phyloP scores from a whole-genome alignment of 2,113 vertebrate species.

The Amia ocellicauda region DNA sequence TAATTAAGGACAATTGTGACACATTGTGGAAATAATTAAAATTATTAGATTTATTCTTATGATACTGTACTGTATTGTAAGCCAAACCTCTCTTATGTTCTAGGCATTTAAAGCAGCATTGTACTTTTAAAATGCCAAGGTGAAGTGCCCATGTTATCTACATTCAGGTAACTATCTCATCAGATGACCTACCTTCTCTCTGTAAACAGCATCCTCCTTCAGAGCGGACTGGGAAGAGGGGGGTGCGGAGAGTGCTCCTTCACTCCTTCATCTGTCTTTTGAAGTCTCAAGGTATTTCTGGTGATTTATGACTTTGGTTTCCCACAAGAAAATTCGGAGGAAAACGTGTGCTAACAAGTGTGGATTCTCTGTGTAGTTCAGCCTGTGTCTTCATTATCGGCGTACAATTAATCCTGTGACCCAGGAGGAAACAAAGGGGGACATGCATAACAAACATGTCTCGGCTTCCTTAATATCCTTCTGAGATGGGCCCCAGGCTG shows the following conservation, averaged over 20 bases:
- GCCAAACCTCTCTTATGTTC: not conserved
- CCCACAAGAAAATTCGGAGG: conserved; percentile 51
- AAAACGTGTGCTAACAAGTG: conserved; percentile 38
- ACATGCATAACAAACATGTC: not conserved
- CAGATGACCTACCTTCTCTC: conserved; percentile 28
- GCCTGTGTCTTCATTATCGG: conserved; percentile 55
- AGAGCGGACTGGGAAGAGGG: conserved; percentile 16
- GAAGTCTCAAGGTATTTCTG: conserved; percentile 32
- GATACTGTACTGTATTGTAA: too few relatives aligned
- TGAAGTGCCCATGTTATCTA: conserved; percentile 18
- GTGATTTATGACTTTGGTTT: conserved; percentile 50
- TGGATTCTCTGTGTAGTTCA: conserved; percentile 52
- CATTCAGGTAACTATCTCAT: conserved; percentile 12
- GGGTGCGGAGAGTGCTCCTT: conserved; percentile 24
- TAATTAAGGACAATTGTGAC: too few relatives aligned
- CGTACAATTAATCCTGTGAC: conserved; percentile 43
- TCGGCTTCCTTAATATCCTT: too few relatives aligned
- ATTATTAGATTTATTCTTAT: too few relatives aligned
- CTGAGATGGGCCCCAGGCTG: too few relatives aligned
- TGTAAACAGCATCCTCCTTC: not conserved
- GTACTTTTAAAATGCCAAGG: conserved; percentile 22
- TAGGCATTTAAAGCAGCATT: conserved; percentile 28
- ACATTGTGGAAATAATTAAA: too few relatives aligned
- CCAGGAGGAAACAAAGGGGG: conserved; percentile 25
- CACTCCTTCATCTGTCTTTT: conserved; percentile 42